phyloP scores from a whole-genome alignment of 2,113 vertebrate species.

The Forbesichthys agassizii region DNA sequence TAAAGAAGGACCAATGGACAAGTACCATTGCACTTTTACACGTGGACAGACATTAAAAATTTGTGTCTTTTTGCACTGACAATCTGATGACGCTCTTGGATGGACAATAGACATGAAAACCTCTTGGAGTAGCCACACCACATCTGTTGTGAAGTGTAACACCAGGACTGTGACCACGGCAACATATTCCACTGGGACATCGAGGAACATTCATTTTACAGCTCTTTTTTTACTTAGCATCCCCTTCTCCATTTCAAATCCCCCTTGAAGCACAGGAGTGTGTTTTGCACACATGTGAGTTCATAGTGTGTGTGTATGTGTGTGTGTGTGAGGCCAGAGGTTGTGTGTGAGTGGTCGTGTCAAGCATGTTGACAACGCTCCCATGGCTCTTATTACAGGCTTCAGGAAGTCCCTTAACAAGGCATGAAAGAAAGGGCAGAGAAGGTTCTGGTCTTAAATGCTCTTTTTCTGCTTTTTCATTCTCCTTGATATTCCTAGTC shows the following conservation, averaged over 20 bases:
- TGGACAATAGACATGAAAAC: not conserved
- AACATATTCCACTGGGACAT: conserved; percentile 6
- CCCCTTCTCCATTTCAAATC: not conserved
- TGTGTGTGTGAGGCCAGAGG: not conserved
- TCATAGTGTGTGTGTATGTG: not conserved
- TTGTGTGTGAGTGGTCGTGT: conserved; percentile 32
- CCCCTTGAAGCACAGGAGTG: not conserved
- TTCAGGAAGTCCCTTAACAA: conserved; percentile 38
- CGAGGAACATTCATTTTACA: conserved; percentile 13
- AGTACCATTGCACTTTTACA: conserved; percentile 10
- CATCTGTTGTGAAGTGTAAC: no score
- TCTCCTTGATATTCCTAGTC: not conserved
- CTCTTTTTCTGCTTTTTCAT: not conserved
- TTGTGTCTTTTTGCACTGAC: conserved; percentile 48
- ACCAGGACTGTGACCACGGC: not conserved
- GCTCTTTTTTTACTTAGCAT: not conserved
- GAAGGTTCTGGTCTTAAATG: not conserved
- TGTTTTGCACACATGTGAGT: not conserved
- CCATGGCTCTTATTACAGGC: conserved; percentile 47
- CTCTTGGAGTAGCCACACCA: no score
- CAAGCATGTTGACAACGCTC: conserved; percentile 43
- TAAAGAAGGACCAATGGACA: not conserved
- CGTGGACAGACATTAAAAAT: not conserved
- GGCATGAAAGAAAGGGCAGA: conserved; percentile 6
- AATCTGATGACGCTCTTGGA: conserved; percentile 48